Evolutionary conservation across 2,797 vertebrate genomes (phyloP).

Genomic region (Rachycentron canadum): DNA sequence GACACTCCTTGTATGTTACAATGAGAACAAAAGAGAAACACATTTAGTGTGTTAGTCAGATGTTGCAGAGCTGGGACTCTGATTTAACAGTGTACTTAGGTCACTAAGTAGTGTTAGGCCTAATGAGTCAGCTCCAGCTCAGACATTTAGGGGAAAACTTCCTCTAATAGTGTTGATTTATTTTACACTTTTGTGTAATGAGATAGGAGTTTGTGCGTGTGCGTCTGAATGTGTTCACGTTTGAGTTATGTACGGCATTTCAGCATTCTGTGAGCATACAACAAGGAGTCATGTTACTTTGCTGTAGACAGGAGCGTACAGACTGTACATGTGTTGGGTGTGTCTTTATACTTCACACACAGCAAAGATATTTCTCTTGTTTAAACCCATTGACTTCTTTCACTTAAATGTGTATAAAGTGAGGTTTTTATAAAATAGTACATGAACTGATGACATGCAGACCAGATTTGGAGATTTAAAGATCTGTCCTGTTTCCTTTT

Average conservation of each 20-base stretch:
- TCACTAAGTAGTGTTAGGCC: conserved; percentile 65
- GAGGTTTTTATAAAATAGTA: conserved; percentile 12
- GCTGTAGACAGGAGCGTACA: conserved; percentile 53
- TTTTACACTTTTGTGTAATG: conserved; percentile 79
- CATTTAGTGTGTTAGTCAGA: conserved; percentile 57
- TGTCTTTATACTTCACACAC: conserved; percentile 47
- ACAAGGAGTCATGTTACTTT: conserved; percentile 75
- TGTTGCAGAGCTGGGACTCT: conserved; percentile 52
- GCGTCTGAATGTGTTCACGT: conserved; percentile 62
- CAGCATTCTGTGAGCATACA: conserved; percentile 75
- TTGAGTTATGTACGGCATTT: conserved; percentile 74
- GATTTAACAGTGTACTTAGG: conserved; percentile 64
- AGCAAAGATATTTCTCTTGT: conserved; percentile 35
- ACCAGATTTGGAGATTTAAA: background rate
- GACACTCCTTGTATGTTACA: conserved; percentile 26
- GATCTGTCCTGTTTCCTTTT: conserved; percentile 73
- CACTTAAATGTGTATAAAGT: conserved; percentile 9
- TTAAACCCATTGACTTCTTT: conserved; percentile 23
- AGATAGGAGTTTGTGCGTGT: conserved; percentile 55
- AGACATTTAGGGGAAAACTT: conserved; percentile 77
- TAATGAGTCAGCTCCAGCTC: conserved; percentile 56
- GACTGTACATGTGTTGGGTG: conserved; percentile 54
- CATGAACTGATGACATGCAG: conserved; percentile 4
- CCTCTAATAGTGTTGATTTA: conserved; percentile 70
- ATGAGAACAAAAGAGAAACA: conserved; percentile 40